These are phyloP conservation scores for Papilio helenus DNA, from an alignment of 1,140 invertebrate genomes.

Conservation along the genomic window DNA sequence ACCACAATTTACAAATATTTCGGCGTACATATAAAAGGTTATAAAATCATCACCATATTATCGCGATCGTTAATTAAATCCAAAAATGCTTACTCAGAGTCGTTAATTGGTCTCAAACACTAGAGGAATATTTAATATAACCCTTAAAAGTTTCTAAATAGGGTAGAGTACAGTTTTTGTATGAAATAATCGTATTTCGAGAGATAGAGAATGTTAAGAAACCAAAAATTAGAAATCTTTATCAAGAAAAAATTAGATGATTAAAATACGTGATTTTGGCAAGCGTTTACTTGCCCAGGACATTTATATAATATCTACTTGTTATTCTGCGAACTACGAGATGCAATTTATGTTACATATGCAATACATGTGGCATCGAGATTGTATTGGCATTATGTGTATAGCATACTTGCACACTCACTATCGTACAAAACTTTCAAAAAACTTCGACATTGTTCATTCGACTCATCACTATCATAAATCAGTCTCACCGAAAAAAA, in stretches of 20 bases:
- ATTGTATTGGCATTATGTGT: background rate
- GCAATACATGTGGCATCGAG: no score
- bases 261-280: background rate
- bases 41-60: background rate
- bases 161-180: no score
- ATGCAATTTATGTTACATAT: background rate
- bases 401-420: background rate
- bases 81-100: background rate
- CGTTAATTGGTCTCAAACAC: no score
- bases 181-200: no score
- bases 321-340: background rate
- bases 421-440: background rate
- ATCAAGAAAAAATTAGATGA: no score
- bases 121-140: no score
- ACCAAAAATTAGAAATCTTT: no score
- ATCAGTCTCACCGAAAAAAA: background rate
- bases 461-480: background rate
- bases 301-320: background rate
- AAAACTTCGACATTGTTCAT: background rate
- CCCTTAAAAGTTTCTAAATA: no score
- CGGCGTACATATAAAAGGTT: background rate
- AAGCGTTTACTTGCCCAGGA: background rate
- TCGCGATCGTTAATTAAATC: background rate
- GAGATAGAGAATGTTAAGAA: no score
- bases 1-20: background rate